Evolutionary conservation across 2,113 vertebrate species (phyloP).

Genomic region (Bufo gargarizans): DNA sequence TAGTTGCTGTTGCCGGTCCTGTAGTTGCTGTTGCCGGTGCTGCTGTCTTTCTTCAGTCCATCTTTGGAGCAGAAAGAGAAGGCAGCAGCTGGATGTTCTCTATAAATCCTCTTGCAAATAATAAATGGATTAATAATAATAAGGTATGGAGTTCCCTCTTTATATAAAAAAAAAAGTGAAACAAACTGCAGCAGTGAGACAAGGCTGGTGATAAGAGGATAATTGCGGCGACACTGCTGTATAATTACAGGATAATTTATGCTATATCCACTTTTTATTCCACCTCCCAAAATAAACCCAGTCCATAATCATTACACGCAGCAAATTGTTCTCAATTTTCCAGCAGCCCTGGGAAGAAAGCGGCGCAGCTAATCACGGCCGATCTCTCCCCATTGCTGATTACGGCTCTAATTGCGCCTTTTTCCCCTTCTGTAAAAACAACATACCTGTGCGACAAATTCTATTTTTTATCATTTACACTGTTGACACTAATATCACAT

Average conservation of each 20-base stretch:
- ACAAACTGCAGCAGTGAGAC: conserved; percentile 99
- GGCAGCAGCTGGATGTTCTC: conserved; percentile 89
- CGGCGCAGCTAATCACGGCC: conserved; percentile 97
- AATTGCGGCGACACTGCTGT: conserved; percentile 99
- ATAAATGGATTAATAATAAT: conserved; percentile 99
- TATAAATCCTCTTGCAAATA: conserved; percentile 99
- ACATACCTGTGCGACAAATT: conserved; percentile 85
- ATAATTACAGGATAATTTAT: conserved; percentile 99
- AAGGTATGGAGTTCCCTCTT: conserved; percentile 99
- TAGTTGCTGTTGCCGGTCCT: conserved; percentile 52
- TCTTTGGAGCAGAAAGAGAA: conserved; percentile 88
- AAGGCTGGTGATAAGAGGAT: conserved; percentile 99
- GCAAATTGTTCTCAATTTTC: conserved; percentile 99
- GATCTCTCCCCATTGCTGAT: conserved; percentile 87
- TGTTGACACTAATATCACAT: conserved; percentile 90
- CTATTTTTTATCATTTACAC: conserved; percentile 84
- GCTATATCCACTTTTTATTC: conserved; percentile 99
- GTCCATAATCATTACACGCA: conserved; percentile 99
- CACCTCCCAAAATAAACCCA: conserved; percentile 99
- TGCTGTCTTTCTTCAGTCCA: conserved; percentile 81
- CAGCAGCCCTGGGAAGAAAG: conserved; percentile 98
- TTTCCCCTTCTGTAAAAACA: conserved; percentile 75
- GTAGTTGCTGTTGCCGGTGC: conserved; percentile 60
- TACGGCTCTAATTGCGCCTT: conserved; percentile 95
- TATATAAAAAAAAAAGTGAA: conserved; percentile 95